Evolutionary conservation across 23 tunicate species (phyloP), one percentile per base, ranked within the genome.

Genomic region (Aplidium turbinatum): DNA sequence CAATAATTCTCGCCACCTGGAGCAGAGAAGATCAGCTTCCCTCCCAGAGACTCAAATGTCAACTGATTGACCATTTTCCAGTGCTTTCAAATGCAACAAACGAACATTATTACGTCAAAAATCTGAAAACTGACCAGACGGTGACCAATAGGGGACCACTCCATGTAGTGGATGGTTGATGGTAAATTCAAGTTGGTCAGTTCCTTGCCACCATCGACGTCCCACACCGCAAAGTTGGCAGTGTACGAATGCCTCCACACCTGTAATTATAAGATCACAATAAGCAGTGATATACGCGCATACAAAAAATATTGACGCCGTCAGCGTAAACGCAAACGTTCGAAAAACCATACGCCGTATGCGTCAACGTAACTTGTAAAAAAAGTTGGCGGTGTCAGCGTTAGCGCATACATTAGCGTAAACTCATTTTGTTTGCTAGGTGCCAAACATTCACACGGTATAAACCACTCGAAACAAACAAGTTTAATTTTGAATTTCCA

Each of bases 191-290:
- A 6, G 1, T 71, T 45, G 5, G 23, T 21, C 23, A 50, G 71
- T 35, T 46, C 78, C n/a, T 33, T 35, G 19, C 39, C 69, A 25
- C 47, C 54, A 11, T 29, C 70, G 22, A 80, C 72, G 23, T 73
- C 78, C 39, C 53, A 84, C 31, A 91, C 77, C 18, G 63, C 67
- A 47, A 38, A 91, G 55, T 91, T 63, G 31, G 91, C 97, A 11
- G 78, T 72, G 81, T 91, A 84, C 1, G 97, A 91, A 60, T 91
- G 97, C 28, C 97, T 56, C 97, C 97, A 91, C 31, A 91, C 97
- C 97, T 91, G 63, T 35, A 77, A 42, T 9, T 9, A 42, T 42
- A 11, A 9, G 11, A 9, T 42, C 16, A 20, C 70, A 7, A 9
- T 25, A n/a, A n/a, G n/a, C n/a, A n/a, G n/a, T n/a, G n/a, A n/a